Conservation (phyloP, 2,888 invertebrate species). For the Podabrus alpinus region DNA sequence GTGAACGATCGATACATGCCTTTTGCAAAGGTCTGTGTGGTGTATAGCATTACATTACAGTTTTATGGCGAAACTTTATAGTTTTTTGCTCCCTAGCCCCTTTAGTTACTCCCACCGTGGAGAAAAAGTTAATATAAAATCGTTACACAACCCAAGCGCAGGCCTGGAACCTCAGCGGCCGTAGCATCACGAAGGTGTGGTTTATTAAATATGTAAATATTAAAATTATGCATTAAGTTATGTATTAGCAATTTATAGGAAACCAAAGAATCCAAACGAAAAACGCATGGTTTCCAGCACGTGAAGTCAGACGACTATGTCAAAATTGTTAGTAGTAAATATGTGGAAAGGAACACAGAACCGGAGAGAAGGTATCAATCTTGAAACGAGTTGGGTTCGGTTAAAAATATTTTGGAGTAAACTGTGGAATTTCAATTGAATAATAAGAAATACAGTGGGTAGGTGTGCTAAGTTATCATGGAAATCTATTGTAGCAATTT, state of each 20-base stretch:
- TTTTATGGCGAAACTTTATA: conserved; percentile 50
- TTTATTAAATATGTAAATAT: conserved; percentile 30
- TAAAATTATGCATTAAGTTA: conserved; percentile 12
- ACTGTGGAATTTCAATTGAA: background rate
- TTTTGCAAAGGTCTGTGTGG: conserved; percentile 36
- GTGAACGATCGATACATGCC: conserved; percentile 38
- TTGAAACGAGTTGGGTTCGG: background rate
- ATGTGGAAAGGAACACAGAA: background rate
- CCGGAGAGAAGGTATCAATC: background rate
- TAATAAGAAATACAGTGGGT: background rate
- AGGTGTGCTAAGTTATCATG: background rate
- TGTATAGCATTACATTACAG: conserved; percentile 45
- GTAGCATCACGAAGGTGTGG: conserved; percentile 30
- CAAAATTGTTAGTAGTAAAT: background rate
- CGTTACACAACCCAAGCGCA: conserved; percentile 38
- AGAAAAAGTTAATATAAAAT: conserved; percentile 42
- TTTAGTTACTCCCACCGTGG: conserved; percentile 28
- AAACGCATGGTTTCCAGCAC: background rate
- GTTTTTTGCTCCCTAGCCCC: conserved; percentile 41
- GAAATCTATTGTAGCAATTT: background rate
- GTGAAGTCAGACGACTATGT: background rate
- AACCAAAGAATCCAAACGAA: background rate
- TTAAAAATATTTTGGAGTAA: background rate
- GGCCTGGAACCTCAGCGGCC: conserved; percentile 20
- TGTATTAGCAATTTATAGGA: background rate